Conservation (phyloP, 1,140 invertebrate species). For the Leguminivora glycinivorella region DNA sequence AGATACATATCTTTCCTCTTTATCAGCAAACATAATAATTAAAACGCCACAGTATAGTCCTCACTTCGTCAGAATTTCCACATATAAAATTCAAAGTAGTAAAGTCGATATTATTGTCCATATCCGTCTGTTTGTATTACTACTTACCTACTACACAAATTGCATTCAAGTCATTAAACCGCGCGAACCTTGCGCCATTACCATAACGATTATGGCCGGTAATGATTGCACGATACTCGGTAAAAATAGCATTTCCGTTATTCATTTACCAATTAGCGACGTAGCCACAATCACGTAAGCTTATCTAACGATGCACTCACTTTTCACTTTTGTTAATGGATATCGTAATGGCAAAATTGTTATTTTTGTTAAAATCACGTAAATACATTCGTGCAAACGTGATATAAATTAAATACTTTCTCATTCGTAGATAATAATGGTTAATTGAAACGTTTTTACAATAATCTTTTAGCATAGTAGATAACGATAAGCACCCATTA, state of each 20-base stretch:
- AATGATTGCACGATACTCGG: conserved; percentile 13
- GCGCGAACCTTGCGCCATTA: neutral
- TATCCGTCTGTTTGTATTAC: neutral
- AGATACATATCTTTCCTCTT: too few relatives aligned
- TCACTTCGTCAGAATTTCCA: too few relatives aligned
- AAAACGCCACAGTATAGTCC: too few relatives aligned
- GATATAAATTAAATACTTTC: neutral
- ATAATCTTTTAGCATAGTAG: too few relatives aligned
- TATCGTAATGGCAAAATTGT: conserved; percentile 10
- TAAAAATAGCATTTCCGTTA: conserved; percentile 11
- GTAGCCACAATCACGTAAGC: conserved; percentile 9
- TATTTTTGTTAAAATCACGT: conserved; percentile 1
- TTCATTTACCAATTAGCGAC: conserved; percentile 14
- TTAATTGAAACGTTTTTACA: too few relatives aligned
- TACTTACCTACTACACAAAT: neutral
- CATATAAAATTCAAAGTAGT: too few relatives aligned
- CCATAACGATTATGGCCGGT: neutral
- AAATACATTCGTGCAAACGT: neutral
- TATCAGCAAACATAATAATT: too few relatives aligned
- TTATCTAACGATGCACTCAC: conserved; percentile 12
- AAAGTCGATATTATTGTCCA: conserved; percentile 23
- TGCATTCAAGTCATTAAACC: neutral
- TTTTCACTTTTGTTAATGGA: conserved; percentile 19
- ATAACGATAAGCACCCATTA: neutral
- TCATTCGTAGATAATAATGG: neutral